Conservation (phyloP, 2,797 vertebrate species). For the Coendou prehensilis region DNA sequence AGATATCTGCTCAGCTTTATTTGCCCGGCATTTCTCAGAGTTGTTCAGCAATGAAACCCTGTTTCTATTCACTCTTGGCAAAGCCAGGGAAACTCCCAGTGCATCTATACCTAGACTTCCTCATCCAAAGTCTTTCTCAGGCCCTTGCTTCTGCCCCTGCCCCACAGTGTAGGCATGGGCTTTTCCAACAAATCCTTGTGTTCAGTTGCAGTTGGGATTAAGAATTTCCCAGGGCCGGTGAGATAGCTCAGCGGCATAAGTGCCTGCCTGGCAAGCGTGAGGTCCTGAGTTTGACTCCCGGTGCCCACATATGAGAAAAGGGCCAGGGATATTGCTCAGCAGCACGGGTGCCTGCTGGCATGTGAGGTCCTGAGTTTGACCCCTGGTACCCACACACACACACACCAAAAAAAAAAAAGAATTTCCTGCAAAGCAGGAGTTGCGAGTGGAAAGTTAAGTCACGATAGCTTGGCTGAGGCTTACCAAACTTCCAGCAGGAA, state of each 20-base stretch:
- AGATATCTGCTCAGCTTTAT: conserved; percentile 14
- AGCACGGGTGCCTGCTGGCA: too few species aligned
- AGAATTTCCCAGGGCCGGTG: conserved; percentile 17
- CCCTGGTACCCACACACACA: too few species aligned
- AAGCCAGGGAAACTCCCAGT: not conserved
- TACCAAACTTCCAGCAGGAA: conserved; percentile 67
- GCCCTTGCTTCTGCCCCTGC: not conserved
- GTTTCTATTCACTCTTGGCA: not conserved
- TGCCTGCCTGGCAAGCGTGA: too few species aligned
- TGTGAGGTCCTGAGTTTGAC: too few species aligned
- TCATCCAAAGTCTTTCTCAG: not conserved
- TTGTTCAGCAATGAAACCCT: not conserved
- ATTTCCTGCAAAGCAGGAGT: conserved; percentile 35
- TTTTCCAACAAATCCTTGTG: not conserved
- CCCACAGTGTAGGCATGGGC: not conserved
- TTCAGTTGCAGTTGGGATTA: conserved; percentile 10
- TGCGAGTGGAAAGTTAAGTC: conserved; percentile 29
- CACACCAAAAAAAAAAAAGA: not conserved
- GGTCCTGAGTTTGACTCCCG: too few species aligned
- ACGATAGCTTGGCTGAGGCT: not conserved
- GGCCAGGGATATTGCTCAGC: too few species aligned
- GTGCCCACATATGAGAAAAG: too few species aligned
- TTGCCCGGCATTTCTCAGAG: conserved; percentile 29
- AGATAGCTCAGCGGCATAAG: too few species aligned
- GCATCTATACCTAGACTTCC: conserved; percentile 29